Conservation (phyloP, 2,888 invertebrate genomes). For the Lycocerus yunnanus region DNA sequence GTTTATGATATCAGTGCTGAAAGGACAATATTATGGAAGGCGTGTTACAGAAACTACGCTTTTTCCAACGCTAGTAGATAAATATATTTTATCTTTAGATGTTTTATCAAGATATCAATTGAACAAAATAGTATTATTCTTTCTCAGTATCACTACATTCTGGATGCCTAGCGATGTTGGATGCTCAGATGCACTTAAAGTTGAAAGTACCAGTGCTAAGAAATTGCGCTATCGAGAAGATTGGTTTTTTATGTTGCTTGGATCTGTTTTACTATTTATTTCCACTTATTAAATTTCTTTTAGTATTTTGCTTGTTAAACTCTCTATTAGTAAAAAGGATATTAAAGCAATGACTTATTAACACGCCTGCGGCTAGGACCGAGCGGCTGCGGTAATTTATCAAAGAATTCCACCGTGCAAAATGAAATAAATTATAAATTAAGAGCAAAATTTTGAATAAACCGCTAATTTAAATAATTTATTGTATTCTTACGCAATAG, state of each 20-base stretch:
- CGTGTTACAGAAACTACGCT: no score
- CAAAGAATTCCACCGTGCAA: neutral
- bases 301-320: neutral
- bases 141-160: no score
- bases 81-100: no score
- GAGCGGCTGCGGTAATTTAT: neutral
- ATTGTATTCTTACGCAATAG: neutral
- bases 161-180: no score
- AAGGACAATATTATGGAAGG: no score
- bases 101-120: neutral
- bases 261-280: neutral
- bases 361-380: neutral
- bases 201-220: neutral
- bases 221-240: neutral
- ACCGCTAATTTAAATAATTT: neutral
- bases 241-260: neutral
- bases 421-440: neutral
- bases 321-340: neutral
- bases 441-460: neutral
- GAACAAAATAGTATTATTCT: neutral
- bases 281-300: neutral
- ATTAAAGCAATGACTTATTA: neutral
- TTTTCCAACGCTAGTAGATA: no score
- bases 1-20: no score
- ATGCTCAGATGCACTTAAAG: neutral